Conservation (phyloP, 2,113 vertebrate species). For the Martes martes region DNA sequence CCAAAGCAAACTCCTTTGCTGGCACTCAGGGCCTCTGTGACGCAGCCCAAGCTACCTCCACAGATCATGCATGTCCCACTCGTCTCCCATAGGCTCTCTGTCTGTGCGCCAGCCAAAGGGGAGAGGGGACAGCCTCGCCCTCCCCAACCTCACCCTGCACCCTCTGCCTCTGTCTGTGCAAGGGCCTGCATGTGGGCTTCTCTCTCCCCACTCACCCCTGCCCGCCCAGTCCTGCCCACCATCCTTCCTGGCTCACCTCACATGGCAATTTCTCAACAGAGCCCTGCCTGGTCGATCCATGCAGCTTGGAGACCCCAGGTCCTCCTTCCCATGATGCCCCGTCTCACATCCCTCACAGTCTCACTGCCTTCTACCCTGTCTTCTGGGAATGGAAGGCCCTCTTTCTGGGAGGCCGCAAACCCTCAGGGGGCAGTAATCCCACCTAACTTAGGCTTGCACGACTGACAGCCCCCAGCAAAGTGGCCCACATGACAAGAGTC, state of each 20-base stretch:
- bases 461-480: background rate
- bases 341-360: background rate
- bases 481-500: background rate
- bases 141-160: background rate
- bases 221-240: fast-evolving
- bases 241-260: background rate
- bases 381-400: background rate
- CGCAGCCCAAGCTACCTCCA: background rate
- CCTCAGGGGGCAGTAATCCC: background rate
- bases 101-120: background rate
- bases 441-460: background rate
- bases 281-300: background rate
- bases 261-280: background rate
- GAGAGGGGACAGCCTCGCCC: fast-evolving
- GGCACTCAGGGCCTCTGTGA: background rate
- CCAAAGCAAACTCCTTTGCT: background rate
- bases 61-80: fast-evolving
- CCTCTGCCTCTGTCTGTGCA: background rate
- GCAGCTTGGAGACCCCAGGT: background rate
- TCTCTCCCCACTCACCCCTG: background rate
- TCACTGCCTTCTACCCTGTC: background rate
- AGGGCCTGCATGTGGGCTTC: background rate
- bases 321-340: too few species aligned
- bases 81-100: fast-evolving
- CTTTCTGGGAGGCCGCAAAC: background rate